Evolutionary conservation across 1,140 invertebrate genomes (phyloP), one percentile per base, ranked within the genome.

Genomic region (Phocides pigmalion): DNA sequence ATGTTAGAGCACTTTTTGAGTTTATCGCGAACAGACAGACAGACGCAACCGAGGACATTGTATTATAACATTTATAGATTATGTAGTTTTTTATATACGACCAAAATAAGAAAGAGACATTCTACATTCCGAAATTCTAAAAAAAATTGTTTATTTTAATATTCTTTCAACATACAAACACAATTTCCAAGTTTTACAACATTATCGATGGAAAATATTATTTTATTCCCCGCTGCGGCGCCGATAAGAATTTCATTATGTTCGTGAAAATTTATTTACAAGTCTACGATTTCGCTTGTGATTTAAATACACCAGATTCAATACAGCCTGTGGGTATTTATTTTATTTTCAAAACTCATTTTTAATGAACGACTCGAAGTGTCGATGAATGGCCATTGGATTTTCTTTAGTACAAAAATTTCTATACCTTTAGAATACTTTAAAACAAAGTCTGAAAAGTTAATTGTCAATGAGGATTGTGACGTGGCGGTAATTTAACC

Each of bases 191-290:
- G 14, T 56, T 42, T 56, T 3, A 25, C 22, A 6, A 20, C 22
- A 25, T 14, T 14, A 42, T 42, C 39, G 35, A 42, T 22, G 17
- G 19, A 56, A 56, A 56, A 56, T 56, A 42, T 56, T 56, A 56
- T 56, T 22, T 25, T 39, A 56, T 44, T 56, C 53, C 22, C 53
- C 20, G 39, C 14, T 14, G 53, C 20, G 39, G 9, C 39, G 53
- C 9, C 53, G 53, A 56, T 56, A 56, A 56, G 53, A 56, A 56
- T 56, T 56, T 56, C 53, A 56, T 56, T 56, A 56, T 46, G 17
- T 56, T 41, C 6, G 39, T 6, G 14, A 44, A 56, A 56, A 17
- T 56, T 42, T 56, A 56, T 56, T 56, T 56, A 22, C 51, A 2
- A 39, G 37, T 56, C 53, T 56, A 44, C 53, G 15, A 28, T 56